Percentiles rank a stretch among this genome's conserved stretches.
phyloP scores from a whole-genome alignment of 2,113 vertebrate species.

The Syngnathoides biaculeatus region DNA sequence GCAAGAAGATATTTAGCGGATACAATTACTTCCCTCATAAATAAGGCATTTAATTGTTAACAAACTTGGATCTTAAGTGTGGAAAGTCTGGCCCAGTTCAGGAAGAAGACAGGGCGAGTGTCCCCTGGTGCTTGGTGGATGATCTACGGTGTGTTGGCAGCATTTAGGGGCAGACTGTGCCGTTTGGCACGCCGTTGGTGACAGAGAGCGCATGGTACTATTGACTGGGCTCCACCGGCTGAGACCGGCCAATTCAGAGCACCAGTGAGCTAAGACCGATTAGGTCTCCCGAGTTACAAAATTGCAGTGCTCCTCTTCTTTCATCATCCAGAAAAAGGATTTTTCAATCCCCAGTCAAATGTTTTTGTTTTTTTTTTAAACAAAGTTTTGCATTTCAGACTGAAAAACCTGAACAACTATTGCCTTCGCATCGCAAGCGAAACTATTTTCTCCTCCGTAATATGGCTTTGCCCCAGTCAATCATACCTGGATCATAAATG shows the following conservation, averaged over 20 bases:
- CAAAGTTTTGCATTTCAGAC: conserved; percentile 45
- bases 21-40: not conserved
- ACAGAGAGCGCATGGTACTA: conserved; percentile 53
- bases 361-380: conserved; percentile 19
- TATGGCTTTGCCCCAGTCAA: not conserved
- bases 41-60: not conserved
- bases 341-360: conserved; percentile 61
- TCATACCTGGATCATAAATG: not conserved
- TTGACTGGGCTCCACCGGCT: conserved; percentile 74
- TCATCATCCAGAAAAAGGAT: conserved; percentile 46
- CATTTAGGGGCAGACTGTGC: conserved; percentile 35
- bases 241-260: conserved; percentile 75
- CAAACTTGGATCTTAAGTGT: not conserved
- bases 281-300: conserved; percentile 73
- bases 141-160: conserved; percentile 39
- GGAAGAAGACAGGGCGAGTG: conserved; percentile 27
- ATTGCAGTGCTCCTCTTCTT: conserved; percentile 58
- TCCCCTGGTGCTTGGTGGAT: conserved; percentile 28
- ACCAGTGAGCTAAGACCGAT: conserved; percentile 74
- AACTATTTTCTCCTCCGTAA: not conserved
- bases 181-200: conserved; percentile 21
- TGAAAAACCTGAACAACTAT: conserved; percentile 22
- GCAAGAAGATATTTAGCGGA: not conserved
- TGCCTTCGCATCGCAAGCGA: not conserved
- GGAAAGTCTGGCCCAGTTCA: conserved; percentile 24